Conservation (phyloP, 2,888 invertebrate species). For the Digitonthophagus gazella region DNA sequence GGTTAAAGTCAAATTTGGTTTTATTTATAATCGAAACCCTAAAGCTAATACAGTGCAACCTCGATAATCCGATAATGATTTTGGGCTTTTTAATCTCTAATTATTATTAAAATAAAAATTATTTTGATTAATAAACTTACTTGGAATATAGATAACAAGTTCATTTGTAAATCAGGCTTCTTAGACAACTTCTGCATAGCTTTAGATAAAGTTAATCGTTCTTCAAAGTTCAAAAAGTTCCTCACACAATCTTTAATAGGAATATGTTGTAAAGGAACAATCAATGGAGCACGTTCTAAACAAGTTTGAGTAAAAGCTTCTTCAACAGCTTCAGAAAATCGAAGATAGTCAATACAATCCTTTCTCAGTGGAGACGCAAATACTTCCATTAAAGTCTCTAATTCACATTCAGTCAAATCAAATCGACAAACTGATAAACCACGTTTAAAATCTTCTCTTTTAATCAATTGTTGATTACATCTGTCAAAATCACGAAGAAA, state of each 20-base stretch:
- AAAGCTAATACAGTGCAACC: too few species aligned
- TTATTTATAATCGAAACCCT: too few species aligned
- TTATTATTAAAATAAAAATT: too few species aligned
- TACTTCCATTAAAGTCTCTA: slow-evolving; percentile 70
- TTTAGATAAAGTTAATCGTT: slow-evolving; percentile 61
- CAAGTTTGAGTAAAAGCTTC: slow-evolving; percentile 66
- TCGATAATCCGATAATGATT: too few species aligned
- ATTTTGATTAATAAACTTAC: too few species aligned
- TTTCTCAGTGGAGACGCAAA: slow-evolving; percentile 63
- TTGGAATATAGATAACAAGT: slow-evolving; percentile 67
- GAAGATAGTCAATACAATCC: slow-evolving; percentile 63
- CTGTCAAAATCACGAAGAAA: slow-evolving; percentile 68
- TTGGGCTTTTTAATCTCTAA: too few species aligned
- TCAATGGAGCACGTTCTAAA: slow-evolving; percentile 66
- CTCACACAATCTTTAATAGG: slow-evolving; percentile 63
- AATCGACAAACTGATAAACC: slow-evolving; percentile 67
- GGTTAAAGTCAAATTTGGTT: too few species aligned
- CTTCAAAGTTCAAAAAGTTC: slow-evolving; percentile 72
- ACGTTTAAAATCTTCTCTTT: slow-evolving; percentile 68
- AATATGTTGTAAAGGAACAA: slow-evolving; percentile 68
- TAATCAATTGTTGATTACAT: slow-evolving; percentile 62
- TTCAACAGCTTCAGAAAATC: slow-evolving; percentile 67
- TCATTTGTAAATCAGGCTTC: slow-evolving; percentile 65
- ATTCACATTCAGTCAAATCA: slow-evolving; percentile 64
- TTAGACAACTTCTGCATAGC: slow-evolving; percentile 69